Percentiles rank a stretch among this genome's conserved stretches.
Conservation (phyloP, 1,140 invertebrate species). For the Heliconius hewitsoni region DNA sequence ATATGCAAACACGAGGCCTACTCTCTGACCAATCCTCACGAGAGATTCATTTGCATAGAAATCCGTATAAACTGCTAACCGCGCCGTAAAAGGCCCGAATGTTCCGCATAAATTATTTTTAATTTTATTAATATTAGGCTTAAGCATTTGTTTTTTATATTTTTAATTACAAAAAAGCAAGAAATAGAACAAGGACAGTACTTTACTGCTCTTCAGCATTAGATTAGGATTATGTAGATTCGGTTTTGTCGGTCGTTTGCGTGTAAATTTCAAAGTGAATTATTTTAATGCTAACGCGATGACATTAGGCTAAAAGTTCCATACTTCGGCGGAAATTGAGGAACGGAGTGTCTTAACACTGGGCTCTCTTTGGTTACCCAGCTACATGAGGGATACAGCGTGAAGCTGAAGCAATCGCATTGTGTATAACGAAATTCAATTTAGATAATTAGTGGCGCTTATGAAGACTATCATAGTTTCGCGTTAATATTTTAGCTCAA, state of each 20-base stretch:
- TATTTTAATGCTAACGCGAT: background rate
- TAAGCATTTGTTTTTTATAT: background rate
- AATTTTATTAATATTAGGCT: background rate
- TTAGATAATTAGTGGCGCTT: no score
- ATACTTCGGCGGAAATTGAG: no score
- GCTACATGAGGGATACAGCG: no score
- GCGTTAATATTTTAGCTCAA: no score
- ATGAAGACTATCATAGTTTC: no score
- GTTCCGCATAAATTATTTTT: slow-evolving; percentile 14
- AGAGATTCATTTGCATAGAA: slow-evolving; percentile 63
- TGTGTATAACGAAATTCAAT: background rate
- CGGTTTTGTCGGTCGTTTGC: background rate
- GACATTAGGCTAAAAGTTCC: no score
- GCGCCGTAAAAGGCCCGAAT: slow-evolving; percentile 33
- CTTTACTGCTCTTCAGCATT: background rate
- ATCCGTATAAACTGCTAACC: slow-evolving; percentile 50
- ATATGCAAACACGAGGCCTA: slow-evolving; percentile 61
- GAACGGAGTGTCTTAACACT: no score
- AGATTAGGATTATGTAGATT: background rate
- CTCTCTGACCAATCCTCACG: slow-evolving; percentile 48
- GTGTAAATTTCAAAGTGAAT: background rate
- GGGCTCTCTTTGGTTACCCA: no score
- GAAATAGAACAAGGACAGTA: background rate
- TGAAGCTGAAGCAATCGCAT: no score
- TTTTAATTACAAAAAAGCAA: background rate